Percentiles rank a stretch among this genome's conserved stretches.
phyloP scores from a whole-genome alignment of 2,888 invertebrate genomes.

The Caenorhabditis afra region DNA sequence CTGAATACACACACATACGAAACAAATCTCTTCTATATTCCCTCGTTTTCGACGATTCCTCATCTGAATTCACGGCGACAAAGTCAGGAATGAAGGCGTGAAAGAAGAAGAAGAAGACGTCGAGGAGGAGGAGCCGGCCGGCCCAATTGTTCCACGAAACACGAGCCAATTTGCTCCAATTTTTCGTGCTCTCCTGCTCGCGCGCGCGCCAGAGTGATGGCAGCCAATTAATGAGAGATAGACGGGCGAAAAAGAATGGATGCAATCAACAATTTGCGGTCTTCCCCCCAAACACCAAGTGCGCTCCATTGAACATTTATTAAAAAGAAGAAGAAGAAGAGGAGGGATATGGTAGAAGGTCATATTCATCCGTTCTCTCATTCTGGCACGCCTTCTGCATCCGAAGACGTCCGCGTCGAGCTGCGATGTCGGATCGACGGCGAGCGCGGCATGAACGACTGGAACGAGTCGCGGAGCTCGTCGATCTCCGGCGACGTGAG shows the following conservation, averaged over 20 bases:
- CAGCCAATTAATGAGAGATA: conserved; percentile 26
- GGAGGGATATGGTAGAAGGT: too few relatives aligned
- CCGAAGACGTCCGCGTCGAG: conserved; percentile 38
- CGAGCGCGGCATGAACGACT: conserved; percentile 67
- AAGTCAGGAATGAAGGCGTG: background rate
- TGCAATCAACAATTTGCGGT: background rate
- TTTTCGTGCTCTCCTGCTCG: conserved; percentile 6
- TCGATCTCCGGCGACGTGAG: conserved; percentile 73
- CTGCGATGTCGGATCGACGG: conserved; percentile 57
- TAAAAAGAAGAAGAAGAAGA: too few relatives aligned
- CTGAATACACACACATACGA: background rate
- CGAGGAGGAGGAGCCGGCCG: background rate
- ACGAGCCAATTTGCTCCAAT: conserved; percentile 48
- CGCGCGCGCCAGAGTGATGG: conserved; percentile 3
- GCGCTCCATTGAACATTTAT: too few relatives aligned
- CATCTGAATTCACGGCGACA: background rate
- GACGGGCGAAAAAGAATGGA: background rate
- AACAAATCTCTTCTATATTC: background rate
- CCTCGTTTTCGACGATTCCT: conserved; percentile 12
- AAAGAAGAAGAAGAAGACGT: background rate
- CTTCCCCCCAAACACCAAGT: background rate
- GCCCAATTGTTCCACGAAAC: conserved; percentile 37
- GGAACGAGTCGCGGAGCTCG: conserved; percentile 72
- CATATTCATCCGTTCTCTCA: too few relatives aligned
- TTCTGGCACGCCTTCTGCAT: conserved; percentile 10